These are phyloP conservation scores for Bradypodion pumilum DNA, from an alignment of 2,797 vertebrate species.

Conservation along the genomic window DNA sequence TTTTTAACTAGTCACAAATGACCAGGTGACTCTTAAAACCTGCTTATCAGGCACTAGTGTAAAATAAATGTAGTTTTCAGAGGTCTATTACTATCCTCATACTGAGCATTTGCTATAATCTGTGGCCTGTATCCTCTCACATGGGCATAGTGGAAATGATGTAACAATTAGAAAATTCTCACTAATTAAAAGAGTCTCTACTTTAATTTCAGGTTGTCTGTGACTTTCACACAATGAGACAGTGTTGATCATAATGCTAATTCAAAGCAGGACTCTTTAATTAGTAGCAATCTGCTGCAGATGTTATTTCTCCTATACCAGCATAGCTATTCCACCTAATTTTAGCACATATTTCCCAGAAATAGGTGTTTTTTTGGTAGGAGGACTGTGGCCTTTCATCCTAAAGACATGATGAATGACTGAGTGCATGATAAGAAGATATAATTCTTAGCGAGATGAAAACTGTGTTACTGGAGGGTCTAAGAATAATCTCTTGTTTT, in stretches of 20 bases:
- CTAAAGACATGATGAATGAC: not conserved
- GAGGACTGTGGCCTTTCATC: not conserved
- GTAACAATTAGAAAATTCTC: too few species aligned
- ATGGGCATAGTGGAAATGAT: too few species aligned
- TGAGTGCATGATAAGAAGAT: not conserved
- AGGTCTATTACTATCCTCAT: not conserved
- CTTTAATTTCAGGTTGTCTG: too few species aligned
- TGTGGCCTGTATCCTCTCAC: too few species aligned
- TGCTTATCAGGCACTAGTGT: not conserved
- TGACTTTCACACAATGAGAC: too few species aligned
- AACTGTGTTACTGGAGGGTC: not conserved
- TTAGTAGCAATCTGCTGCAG: too few species aligned
- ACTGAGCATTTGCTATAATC: not conserved
- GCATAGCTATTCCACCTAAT: too few species aligned
- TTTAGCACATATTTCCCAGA: not conserved
- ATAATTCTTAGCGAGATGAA: not conserved
- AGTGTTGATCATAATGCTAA: too few species aligned
- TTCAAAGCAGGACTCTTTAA: too few species aligned
- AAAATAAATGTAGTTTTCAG: not conserved
- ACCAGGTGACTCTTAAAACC: not conserved
- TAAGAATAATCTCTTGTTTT: not conserved
- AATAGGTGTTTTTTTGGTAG: too few species aligned
- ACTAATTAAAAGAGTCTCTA: too few species aligned
- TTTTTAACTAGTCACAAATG: not conserved
- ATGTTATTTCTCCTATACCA: too few species aligned